Conservation (phyloP, 2,888 invertebrate genomes). For the Bedellia somnulentella region DNA sequence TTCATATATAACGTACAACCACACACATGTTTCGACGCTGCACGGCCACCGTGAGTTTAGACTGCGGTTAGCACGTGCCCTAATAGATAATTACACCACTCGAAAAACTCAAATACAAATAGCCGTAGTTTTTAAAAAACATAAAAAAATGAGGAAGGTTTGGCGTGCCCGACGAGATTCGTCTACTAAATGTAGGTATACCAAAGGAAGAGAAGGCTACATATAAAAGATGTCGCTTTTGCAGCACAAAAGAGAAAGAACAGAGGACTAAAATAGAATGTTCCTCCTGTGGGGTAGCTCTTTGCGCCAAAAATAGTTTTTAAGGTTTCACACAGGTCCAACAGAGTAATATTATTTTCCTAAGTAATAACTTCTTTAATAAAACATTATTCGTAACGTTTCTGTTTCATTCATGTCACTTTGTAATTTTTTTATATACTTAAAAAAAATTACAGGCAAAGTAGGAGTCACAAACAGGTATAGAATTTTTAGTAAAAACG, state of each 20-base stretch:
- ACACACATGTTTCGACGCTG: slow-evolving; percentile 3
- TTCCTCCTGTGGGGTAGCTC: slow-evolving; percentile 4
- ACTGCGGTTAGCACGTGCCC: slow-evolving; percentile 7
- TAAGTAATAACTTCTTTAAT: too few species aligned
- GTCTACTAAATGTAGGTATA: slow-evolving; percentile 8
- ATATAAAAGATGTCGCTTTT: slow-evolving; percentile 10
- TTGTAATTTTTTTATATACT: too few species aligned
- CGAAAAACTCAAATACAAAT: slow-evolving; percentile 2
- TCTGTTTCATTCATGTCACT: too few species aligned
- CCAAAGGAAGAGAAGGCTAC: slow-evolving; percentile 7
- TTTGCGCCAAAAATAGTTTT: slow-evolving; percentile 2
- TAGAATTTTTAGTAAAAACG: too few species aligned
- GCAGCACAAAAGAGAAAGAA: too few species aligned
- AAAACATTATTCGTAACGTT: too few species aligned
- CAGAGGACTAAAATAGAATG: slow-evolving; percentile 8
- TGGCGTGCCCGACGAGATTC: slow-evolving; percentile 10
- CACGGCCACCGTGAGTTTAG: slow-evolving; percentile 7
- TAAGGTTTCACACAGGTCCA: slow-evolving; percentile 3
- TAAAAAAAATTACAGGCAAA: too few species aligned
- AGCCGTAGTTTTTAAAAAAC: slow-evolving; percentile 8
- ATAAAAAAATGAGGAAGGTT: slow-evolving; percentile 9
- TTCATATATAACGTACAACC: too few species aligned
- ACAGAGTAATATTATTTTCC: too few species aligned
- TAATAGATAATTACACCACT: slow-evolving; percentile 5
- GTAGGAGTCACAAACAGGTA: too few species aligned